phyloP scores from a whole-genome alignment of 2,113 vertebrate species.

The Sinocyclocheilus maitianheensis region DNA sequence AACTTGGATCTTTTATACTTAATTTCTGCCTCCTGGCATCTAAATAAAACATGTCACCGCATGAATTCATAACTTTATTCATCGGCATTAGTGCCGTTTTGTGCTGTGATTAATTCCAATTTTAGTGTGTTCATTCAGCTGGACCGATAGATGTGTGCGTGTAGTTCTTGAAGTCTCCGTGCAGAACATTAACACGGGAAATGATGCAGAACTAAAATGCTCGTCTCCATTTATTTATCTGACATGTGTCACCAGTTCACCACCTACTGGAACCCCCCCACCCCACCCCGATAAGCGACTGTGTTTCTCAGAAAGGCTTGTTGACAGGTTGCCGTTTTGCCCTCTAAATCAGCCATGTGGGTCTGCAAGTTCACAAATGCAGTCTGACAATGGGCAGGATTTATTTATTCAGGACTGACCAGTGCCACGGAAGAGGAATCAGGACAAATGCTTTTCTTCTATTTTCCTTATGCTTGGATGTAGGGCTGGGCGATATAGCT shows the following conservation, averaged over 20 bases:
- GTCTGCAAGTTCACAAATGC: slow-evolving; percentile 42
- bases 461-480: background rate
- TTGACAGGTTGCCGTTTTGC: slow-evolving; percentile 56
- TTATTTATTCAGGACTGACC: slow-evolving; percentile 49
- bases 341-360: slow-evolving; percentile 51
- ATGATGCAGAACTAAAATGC: slow-evolving; percentile 73
- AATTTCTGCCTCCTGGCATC: slow-evolving; percentile 23
- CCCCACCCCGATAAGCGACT: slow-evolving; percentile 57
- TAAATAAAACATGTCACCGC: slow-evolving; percentile 16
- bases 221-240: slow-evolving; percentile 65
- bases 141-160: slow-evolving; percentile 26
- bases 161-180: slow-evolving; percentile 61
- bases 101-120: slow-evolving; percentile 29
- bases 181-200: slow-evolving; percentile 72
- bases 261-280: slow-evolving; percentile 52
- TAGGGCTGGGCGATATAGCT: too few relatives aligned
- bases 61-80: slow-evolving; percentile 35
- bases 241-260: slow-evolving; percentile 57
- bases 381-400: slow-evolving; percentile 42
- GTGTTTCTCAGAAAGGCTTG: slow-evolving; percentile 41
- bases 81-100: slow-evolving; percentile 26
- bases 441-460: slow-evolving; percentile 13
- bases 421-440: slow-evolving; percentile 12
- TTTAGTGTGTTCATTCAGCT: slow-evolving; percentile 23
- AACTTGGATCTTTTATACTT: slow-evolving; percentile 17